Percentiles rank a stretch among this genome's conserved stretches.
Conservation (phyloP, 2,113 vertebrate genomes). For the Pseudolaguvia tuberculata region DNA sequence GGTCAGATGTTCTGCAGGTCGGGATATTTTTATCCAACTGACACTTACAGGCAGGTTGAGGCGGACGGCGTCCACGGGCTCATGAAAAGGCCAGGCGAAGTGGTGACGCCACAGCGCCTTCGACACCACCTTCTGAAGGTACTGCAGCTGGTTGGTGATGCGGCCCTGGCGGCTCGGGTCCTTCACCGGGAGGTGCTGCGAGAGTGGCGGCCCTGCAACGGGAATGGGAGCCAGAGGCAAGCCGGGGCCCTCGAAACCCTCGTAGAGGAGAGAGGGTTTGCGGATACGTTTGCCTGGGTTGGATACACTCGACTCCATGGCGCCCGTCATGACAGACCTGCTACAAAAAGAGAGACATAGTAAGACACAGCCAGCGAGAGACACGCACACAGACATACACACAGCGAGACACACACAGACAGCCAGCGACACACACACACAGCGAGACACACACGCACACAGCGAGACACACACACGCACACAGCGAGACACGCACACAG, state of each 20-base stretch:
- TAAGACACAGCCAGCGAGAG: too few species aligned
- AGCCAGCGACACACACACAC: too few species aligned
- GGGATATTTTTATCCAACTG: too few species aligned
- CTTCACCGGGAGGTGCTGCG: constrained; percentile 69
- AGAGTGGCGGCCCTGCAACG: constrained; percentile 53
- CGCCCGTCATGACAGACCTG: constrained; percentile 56
- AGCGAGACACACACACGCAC: too few species aligned
- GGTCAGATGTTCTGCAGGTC: too few species aligned
- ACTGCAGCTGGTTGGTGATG: constrained; percentile 89
- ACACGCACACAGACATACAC: too few species aligned
- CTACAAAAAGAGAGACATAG: background rate
- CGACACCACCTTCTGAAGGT: constrained; percentile 84
- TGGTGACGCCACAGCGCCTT: constrained; percentile 90
- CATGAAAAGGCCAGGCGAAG: constrained; percentile 91
- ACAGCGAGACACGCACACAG: too few species aligned
- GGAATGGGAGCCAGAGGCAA: constrained; percentile 63
- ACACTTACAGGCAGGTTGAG: constrained; percentile 71
- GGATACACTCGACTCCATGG: constrained; percentile 63
- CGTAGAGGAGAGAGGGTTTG: constrained; percentile 86
- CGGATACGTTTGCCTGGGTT: constrained; percentile 85
- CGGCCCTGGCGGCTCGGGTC: constrained; percentile 78
- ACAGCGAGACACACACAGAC: too few species aligned
- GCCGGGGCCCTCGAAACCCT: constrained; percentile 88
- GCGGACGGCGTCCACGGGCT: constrained; percentile 84
- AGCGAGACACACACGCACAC: too few species aligned